Conservation (phyloP, 1,140 invertebrate genomes). For the Drosophila rufa region DNA sequence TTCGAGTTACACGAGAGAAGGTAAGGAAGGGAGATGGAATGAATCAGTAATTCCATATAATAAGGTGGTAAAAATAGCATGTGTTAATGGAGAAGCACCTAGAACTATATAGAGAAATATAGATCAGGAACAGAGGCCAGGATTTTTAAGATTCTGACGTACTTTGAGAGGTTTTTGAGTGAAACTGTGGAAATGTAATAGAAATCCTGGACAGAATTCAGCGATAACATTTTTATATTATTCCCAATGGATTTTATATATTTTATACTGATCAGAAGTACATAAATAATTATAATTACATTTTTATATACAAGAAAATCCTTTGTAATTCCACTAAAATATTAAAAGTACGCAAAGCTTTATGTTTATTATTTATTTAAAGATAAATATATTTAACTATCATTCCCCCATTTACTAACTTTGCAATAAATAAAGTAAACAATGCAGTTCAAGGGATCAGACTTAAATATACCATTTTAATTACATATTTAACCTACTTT, state of each 20-base stretch:
- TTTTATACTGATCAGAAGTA: not conserved
- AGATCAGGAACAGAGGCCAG: not conserved
- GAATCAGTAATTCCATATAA: not conserved
- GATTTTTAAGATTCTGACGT: not conserved
- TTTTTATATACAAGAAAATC: not conserved
- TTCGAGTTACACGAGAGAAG: constrained; percentile 88
- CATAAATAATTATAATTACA: not conserved
- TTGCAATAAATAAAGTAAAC: not conserved
- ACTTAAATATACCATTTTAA: not conserved
- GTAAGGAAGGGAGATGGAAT: constrained; percentile 84
- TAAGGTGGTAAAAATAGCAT: not conserved
- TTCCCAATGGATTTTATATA: not conserved
- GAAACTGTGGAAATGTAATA: not conserved
- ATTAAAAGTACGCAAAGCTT: not conserved
- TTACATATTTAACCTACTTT: constrained; percentile 4
- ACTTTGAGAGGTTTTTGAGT: not conserved
- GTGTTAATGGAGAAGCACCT: not conserved
- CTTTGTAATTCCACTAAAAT: not conserved
- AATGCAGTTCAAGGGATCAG: not conserved
- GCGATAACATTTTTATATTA: not conserved
- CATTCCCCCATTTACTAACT: no score
- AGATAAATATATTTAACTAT: not conserved
- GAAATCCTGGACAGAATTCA: not conserved
- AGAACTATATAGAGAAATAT: not conserved
- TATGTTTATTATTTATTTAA: not conserved